Percentiles rank a stretch among this genome's conserved stretches.
Conservation (phyloP, 2,888 invertebrate genomes). For the Metacarcinus magister region DNA sequence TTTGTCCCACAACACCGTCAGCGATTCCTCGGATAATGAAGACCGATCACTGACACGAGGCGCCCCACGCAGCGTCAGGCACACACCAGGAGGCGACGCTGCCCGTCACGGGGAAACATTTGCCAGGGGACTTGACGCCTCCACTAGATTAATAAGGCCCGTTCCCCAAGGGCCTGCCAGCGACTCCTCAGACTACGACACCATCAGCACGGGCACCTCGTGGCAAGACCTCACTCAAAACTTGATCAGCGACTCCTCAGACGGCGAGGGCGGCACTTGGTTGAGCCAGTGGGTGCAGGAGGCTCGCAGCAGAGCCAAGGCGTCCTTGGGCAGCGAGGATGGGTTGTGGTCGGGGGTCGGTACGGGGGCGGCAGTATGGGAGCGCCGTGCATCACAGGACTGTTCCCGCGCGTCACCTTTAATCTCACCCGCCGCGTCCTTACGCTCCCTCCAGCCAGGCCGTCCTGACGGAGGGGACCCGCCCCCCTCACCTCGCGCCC, state of each 20-base stretch:
- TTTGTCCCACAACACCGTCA: conserved; percentile 34
- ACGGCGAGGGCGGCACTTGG: conserved; percentile 20
- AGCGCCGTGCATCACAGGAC: conserved; percentile 29
- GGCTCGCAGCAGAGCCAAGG: conserved; percentile 19
- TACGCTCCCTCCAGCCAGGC: conserved; percentile 61
- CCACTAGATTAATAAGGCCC: background rate
- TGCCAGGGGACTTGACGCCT: background rate
- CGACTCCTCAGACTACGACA: background rate
- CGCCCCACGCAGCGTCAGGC: background rate
- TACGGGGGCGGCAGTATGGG: background rate
- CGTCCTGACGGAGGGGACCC: conserved; percentile 28
- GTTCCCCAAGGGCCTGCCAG: background rate
- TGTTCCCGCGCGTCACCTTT: conserved; percentile 70
- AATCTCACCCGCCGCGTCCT: conserved; percentile 67
- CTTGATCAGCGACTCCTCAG: conserved; percentile 16
- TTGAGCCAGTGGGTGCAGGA: conserved; percentile 44
- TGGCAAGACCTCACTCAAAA: conserved; percentile 23
- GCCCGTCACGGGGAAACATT: background rate
- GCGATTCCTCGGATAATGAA: conserved; percentile 47
- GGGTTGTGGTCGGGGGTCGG: background rate
- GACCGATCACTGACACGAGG: background rate
- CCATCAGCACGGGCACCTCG: background rate
- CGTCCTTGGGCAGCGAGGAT: conserved; percentile 8
- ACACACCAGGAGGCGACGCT: background rate
- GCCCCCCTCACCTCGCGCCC: background rate